Evolutionary conservation across 2,888 invertebrate genomes (phyloP), one percentile per base, ranked within the genome.

Genomic region (Drosophila birchii): DNA sequence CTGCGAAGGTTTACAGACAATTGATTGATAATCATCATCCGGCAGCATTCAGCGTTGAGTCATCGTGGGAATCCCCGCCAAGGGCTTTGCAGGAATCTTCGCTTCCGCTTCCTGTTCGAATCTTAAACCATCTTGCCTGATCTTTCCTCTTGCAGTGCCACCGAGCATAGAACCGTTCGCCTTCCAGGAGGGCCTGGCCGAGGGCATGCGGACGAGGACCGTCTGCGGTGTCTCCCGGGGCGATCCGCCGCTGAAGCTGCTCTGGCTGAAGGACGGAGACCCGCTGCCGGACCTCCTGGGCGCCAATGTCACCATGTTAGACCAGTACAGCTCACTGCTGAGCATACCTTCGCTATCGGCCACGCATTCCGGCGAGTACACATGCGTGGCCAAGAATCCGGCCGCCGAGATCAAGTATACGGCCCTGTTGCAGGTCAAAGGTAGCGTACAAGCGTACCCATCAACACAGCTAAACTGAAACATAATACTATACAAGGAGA

Each of bases 111-210:
- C 18, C 38, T 14, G 57, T 20, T 58, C 63, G 54, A 51, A 58
- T 78, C 61, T 64, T 87, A 82, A 82, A 78, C 51, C 71, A 29
- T 84, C 51, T 86, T 76, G 83, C 80, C 41, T 88, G 67, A 79
- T 80, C 67, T 80, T 68, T 88, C 76, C 86, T 81, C 83, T 94
- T 94, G 92, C 95, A 96, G 96, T 96, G 94, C 96, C 96, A 93
- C 96, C 96, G 93, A 95, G 95, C 94, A 96, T 96, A 94, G 96
- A 96, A 94, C 95, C 96, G 93, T 96, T 96, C 95, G 94, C 94
- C 94, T 96, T 96, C 94, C 95, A 96, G 95, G 96, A 96, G 93
- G 95, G 95, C 93, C 95, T 96, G 92, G 95, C 95, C 92, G 96
- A 96, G 94, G 96, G 96, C 93, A 95, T 95, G 95, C 95, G 96